Conservation (phyloP, 1,140 invertebrate genomes). For the Drosophila aff. region DNA sequence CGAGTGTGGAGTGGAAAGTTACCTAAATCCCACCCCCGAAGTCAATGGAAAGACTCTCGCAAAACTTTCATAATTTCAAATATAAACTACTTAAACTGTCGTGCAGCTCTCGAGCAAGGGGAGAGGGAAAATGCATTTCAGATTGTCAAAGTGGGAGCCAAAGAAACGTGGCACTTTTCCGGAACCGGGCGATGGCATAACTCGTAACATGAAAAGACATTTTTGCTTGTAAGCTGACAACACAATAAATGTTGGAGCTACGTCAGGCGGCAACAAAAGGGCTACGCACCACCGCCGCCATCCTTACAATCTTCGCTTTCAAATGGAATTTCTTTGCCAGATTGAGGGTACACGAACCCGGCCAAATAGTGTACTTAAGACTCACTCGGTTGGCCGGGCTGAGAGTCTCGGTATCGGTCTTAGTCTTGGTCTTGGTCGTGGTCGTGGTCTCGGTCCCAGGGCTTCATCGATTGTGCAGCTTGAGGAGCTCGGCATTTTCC, state of each 20-base stretch:
- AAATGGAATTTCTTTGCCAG: conserved; percentile 7
- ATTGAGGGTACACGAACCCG: conserved; percentile 34
- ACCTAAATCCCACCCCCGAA: conserved; percentile 35
- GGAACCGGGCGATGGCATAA: conserved; percentile 6
- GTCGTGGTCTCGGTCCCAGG: background rate
- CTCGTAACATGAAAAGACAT: conserved; percentile 27
- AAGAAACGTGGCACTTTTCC: conserved; percentile 28
- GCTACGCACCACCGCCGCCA: conserved; percentile 32
- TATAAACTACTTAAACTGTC: conserved; percentile 81
- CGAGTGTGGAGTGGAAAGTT: conserved; percentile 37
- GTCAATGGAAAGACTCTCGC: conserved; percentile 36
- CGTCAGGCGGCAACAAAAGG: conserved; percentile 30
- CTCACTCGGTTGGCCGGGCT: conserved; percentile 19
- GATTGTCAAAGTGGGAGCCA: conserved; percentile 27
- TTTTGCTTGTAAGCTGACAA: conserved; percentile 34
- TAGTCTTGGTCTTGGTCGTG: background rate
- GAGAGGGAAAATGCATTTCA: conserved; percentile 46
- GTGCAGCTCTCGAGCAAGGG: conserved; percentile 24
- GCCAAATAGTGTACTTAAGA: conserved; percentile 46
- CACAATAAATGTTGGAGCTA: conserved; percentile 38
- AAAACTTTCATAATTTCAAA: conserved; percentile 77
- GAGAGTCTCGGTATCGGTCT: background rate
- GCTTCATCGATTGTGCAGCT: conserved; percentile 32
- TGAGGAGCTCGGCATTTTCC: background rate
- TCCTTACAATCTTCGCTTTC: conserved; percentile 7